These are phyloP conservation scores for Alloscopus bannaensis DNA, from an alignment of 2,888 invertebrate species.

Conservation along the genomic window DNA sequence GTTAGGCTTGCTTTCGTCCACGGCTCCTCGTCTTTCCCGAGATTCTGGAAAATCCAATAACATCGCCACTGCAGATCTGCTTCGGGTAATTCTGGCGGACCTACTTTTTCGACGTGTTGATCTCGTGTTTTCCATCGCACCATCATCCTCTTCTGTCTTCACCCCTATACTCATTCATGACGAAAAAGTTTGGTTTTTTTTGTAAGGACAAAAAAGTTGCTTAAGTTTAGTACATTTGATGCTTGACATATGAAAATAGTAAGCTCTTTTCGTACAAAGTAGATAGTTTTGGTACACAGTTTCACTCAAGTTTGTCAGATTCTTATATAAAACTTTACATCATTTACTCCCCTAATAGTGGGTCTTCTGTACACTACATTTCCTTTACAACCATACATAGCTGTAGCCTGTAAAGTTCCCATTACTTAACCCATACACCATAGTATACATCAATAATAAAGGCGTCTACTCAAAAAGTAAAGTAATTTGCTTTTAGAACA, in stretches of 20 bases:
- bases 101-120: conserved; percentile 62
- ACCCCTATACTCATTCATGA: conserved; percentile 62
- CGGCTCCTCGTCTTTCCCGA: conserved; percentile 32
- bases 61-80: conserved; percentile 45
- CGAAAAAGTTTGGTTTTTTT: conserved; percentile 45
- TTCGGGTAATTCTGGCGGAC: conserved; percentile 54
- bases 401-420: too few species aligned
- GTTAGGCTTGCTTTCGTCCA: not conserved
- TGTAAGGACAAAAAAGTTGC: conserved; percentile 45
- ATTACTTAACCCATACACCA: too few species aligned
- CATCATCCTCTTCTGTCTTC: conserved; percentile 45
- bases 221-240: conserved; percentile 61
- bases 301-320: too few species aligned
- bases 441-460: too few species aligned
- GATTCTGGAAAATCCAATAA: conserved; percentile 57
- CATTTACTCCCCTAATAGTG: too few species aligned
- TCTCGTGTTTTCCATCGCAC: conserved; percentile 57
- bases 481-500: too few species aligned
- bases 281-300: too few species aligned
- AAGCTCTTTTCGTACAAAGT: too few species aligned
- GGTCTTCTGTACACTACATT: too few species aligned
- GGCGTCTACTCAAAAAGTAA: too few species aligned
- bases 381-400: too few species aligned
- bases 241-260: conserved; percentile 63
- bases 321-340: too few species aligned